Evolutionary conservation across 2,888 invertebrate species (phyloP).

Genomic region (Drosophila histrio): DNA sequence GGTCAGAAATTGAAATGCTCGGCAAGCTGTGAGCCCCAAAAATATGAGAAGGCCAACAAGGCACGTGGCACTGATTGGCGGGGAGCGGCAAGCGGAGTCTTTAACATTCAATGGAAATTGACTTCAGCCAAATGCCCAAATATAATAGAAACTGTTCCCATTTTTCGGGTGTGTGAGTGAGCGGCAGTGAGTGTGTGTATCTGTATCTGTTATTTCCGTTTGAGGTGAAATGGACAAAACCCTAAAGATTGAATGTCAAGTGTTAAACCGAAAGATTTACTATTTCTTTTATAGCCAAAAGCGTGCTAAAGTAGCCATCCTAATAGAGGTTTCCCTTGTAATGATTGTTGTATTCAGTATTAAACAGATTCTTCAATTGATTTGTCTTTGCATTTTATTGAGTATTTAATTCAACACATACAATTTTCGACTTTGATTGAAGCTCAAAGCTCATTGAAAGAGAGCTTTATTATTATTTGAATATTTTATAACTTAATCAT

Average conservation of each 20-base stretch:
- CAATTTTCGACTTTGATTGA: too few relatives aligned
- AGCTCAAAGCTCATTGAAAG: too few relatives aligned
- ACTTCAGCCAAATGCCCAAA: conserved; percentile 18
- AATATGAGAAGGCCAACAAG: conserved; percentile 32
- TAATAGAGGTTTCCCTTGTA: conserved; percentile 3
- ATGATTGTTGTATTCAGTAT: conserved; percentile 5
- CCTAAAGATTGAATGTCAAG: conserved; percentile 41
- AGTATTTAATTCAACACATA: too few relatives aligned
- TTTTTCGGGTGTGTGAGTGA: conserved; percentile 12
- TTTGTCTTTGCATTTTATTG: not conserved
- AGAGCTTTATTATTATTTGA: too few relatives aligned
- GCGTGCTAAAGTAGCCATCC: not conserved
- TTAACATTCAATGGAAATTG: conserved; percentile 44
- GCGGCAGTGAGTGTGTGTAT: conserved; percentile 3
- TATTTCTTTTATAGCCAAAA: conserved; percentile 20
- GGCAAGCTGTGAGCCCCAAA: conserved; percentile 29
- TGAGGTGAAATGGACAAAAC: conserved; percentile 30
- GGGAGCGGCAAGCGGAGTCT: conserved; percentile 2
- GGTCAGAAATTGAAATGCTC: conserved; percentile 52
- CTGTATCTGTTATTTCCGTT: conserved; percentile 32
- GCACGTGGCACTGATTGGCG: conserved; percentile 47
- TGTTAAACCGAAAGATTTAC: conserved; percentile 39
- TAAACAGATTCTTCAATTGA: not conserved
- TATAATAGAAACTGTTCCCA: conserved; percentile 42
- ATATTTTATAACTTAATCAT: too few relatives aligned